These are phyloP conservation scores for Drosophila sordidula DNA, from an alignment of 2,888 invertebrate genomes.

Conservation along the genomic window DNA sequence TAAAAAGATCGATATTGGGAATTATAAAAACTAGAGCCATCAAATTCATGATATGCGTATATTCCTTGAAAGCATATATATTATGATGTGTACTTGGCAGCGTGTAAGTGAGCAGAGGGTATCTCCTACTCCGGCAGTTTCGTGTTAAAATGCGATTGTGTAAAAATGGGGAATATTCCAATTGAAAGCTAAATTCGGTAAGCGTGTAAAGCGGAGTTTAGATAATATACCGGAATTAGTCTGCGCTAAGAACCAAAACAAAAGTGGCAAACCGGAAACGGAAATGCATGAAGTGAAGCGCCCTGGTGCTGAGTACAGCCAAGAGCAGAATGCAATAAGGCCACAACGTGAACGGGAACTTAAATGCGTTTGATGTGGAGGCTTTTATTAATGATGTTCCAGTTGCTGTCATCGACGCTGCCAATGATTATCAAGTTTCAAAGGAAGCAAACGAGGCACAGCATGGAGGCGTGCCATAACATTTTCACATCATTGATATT, in stretches of 20 bases:
- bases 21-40: no score
- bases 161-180: no score
- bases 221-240: background rate
- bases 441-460: background rate
- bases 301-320: background rate
- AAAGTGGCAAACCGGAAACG: slow-evolving; percentile 5
- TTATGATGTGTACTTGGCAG: no score
- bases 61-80: no score
- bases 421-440: slow-evolving; percentile 48
- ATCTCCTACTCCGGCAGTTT: no score
- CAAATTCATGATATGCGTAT: no score
- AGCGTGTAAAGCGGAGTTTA: no score
- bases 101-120: no score
- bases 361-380: slow-evolving; percentile 26
- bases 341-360: background rate
- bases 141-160: no score
- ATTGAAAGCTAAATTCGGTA: no score
- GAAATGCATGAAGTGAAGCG: slow-evolving; percentile 13
- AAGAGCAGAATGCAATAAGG: background rate
- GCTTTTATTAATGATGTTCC: slow-evolving; percentile 54
- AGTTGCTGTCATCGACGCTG: slow-evolving; percentile 29
- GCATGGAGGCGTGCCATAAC: slow-evolving; percentile 14
- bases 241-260: background rate
- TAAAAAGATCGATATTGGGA: no score
- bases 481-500: slow-evolving; percentile 64